Evolutionary conservation across 2,888 invertebrate genomes (phyloP).

Genomic region (Nowickia ferox): DNA sequence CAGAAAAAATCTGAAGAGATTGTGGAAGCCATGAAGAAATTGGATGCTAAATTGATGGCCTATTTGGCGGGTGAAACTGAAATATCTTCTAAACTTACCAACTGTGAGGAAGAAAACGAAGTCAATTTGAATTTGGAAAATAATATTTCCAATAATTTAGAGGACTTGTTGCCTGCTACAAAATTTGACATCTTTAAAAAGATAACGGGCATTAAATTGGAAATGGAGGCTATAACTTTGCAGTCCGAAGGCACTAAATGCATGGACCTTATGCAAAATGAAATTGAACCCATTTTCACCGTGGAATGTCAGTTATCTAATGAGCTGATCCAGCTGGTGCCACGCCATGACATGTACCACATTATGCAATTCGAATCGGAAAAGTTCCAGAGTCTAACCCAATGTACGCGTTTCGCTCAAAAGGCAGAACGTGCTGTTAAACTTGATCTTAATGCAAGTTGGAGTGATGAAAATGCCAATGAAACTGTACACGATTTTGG

Average conservation of each 20-base stretch:
- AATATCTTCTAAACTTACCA: conserved; percentile 60
- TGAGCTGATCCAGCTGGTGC: conserved; percentile 77
- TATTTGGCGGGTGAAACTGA: conserved; percentile 76
- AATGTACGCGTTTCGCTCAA: conserved; percentile 80
- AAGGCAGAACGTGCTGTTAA: conserved; percentile 77
- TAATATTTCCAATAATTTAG: conserved; percentile 53
- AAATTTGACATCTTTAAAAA: conserved; percentile 76
- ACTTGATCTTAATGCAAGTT: conserved; percentile 56
- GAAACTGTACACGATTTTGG: conserved; percentile 73
- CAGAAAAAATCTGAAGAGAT: conserved; percentile 77
- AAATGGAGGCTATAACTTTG: conserved; percentile 79
- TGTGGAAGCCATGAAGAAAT: conserved; percentile 81
- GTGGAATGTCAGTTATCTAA: conserved; percentile 79
- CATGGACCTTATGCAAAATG: conserved; percentile 78
- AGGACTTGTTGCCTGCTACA: conserved; percentile 70
- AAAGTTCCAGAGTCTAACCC: conserved; percentile 80
- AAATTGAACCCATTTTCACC: conserved; percentile 80
- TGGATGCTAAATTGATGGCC: conserved; percentile 79
- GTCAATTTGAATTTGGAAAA: conserved; percentile 65
- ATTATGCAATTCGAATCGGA: conserved; percentile 81
- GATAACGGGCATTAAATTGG: conserved; percentile 77
- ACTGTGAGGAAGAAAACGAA: conserved; percentile 64
- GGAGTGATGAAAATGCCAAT: conserved; percentile 63
- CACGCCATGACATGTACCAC: conserved; percentile 78
- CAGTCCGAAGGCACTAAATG: conserved; percentile 80